Evolutionary conservation across 2,113 vertebrate species (phyloP), one percentile per base, ranked within the genome.

Genomic region (Amphilophus citrinellus): DNA sequence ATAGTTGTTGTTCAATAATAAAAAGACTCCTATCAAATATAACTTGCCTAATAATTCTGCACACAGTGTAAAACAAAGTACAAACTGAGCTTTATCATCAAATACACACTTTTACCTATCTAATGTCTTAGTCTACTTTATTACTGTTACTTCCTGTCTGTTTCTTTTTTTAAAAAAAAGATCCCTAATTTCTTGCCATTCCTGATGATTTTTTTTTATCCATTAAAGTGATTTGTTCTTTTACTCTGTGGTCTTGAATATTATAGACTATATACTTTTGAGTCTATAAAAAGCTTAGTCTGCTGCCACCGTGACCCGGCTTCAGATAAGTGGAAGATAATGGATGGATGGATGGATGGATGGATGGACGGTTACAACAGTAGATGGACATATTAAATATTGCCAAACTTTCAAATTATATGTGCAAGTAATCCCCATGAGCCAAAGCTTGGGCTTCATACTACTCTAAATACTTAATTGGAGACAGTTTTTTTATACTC

Each of bases 161-260:
- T 30, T 47, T 47, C 27, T 5, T 68, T 68, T 47, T 17, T 22
- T 22, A 22, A 35, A 10, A 1, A n/a, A 3, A 68, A 14, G 14
- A 27, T 68, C 39, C 17, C 39, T 27, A 44, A 22, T 47, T 68
- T 2, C 14, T 68, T 47, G 65, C 7, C 0, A 6, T 47, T 47
- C 37, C 37, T 10, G 9, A 39, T 8, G 37, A 39, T 9, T 68
- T 27, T 66, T 1, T 0, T 0, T 1, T 22, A 10, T 39, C 37
- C 8, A 10, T 39, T 39, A 68, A 24, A 39, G 35, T 35, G 22
- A 68, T 11, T 44, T 39, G 42, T 24, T 10, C 10, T 44, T 44
- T 44, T 44, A 44, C 42, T 44, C 5, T 44, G 9, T 39, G 37
- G 37, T 39, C 9, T 9, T 39, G 37, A 66, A 53, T 10, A 10